A percentile compares a stretch with the other conserved stretches of the same genome.
Conservation (phyloP, 2,888 invertebrate genomes). For the Liodrosophila aerea region DNA sequence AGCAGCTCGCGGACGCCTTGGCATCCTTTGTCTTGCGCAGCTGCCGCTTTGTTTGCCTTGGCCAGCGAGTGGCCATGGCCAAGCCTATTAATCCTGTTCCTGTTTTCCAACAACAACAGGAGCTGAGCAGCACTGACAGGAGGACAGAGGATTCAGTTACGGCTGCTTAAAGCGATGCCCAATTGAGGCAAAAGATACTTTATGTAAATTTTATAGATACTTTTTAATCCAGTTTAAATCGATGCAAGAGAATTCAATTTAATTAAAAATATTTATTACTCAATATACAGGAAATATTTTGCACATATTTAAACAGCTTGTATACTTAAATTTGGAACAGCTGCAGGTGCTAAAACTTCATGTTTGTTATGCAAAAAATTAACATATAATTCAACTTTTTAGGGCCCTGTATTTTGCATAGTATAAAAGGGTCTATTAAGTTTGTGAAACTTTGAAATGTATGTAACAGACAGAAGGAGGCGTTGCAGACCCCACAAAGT, state of each 20-base stretch:
- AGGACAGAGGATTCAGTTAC: slow-evolving; percentile 60
- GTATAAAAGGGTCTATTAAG: no score
- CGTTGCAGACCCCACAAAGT: no score
- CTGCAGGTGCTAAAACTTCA: slow-evolving; percentile 17
- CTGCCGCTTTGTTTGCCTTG: slow-evolving; percentile 70
- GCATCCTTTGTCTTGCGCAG: slow-evolving; percentile 64
- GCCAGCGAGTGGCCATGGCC: slow-evolving; percentile 61
- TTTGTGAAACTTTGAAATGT: no score
- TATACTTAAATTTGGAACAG: not conserved
- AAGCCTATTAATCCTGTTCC: slow-evolving; percentile 65
- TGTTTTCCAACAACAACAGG: slow-evolving; percentile 11
- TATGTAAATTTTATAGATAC: slow-evolving; percentile 63
- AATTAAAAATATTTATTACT: slow-evolving; percentile 3
- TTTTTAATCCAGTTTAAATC: slow-evolving; percentile 69
- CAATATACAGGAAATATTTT: slow-evolving; percentile 30
- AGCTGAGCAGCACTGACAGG: slow-evolving; percentile 16
- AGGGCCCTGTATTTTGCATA: no score
- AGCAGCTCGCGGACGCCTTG: slow-evolving; percentile 50
- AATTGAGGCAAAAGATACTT: slow-evolving; percentile 54
- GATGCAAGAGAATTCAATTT: slow-evolving; percentile 34
- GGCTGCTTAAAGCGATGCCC: slow-evolving; percentile 55
- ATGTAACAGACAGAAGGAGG: no score
- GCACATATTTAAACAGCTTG: slow-evolving; percentile 29
- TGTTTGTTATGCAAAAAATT: no score
- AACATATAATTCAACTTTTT: no score